Conservation (phyloP, 2,888 invertebrate genomes). For the Aleiodes testaceus region DNA sequence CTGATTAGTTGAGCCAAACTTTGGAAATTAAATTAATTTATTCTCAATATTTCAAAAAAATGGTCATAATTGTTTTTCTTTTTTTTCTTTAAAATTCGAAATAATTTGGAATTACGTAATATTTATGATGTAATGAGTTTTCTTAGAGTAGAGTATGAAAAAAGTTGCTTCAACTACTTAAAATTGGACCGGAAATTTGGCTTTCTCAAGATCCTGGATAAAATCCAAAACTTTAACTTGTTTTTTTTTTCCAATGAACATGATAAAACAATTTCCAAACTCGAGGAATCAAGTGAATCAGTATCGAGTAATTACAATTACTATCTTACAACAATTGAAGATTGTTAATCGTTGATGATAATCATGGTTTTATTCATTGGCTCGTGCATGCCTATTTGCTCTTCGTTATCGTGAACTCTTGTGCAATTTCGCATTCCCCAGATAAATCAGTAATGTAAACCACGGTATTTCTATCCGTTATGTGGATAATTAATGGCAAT, state of each 20-base stretch:
- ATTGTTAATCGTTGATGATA: not conserved
- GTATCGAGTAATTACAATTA: conserved; percentile 11
- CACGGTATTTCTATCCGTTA: not conserved
- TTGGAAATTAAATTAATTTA: not conserved
- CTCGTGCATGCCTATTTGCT: conserved; percentile 10
- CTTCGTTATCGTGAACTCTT: not conserved
- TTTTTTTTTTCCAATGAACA: too few species aligned
- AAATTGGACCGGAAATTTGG: too few species aligned
- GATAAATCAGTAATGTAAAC: conserved; percentile 19
- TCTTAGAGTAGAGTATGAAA: too few species aligned
- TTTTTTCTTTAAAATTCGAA: too few species aligned
- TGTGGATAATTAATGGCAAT: conserved; percentile 15
- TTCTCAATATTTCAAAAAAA: too few species aligned
- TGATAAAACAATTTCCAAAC: too few species aligned
- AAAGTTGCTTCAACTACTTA: too few species aligned
- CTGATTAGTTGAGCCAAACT: not conserved
- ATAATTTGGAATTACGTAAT: too few species aligned
- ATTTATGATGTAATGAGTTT: too few species aligned
- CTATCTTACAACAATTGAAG: not conserved
- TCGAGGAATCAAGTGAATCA: not conserved
- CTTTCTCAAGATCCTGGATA: too few species aligned
- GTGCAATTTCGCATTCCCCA: not conserved
- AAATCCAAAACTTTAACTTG: too few species aligned
- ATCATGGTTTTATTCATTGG: not conserved
- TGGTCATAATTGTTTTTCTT: too few species aligned